These are phyloP conservation scores for Xyrauchen texanus DNA, from an alignment of 2,113 vertebrate species.

Conservation along the genomic window DNA sequence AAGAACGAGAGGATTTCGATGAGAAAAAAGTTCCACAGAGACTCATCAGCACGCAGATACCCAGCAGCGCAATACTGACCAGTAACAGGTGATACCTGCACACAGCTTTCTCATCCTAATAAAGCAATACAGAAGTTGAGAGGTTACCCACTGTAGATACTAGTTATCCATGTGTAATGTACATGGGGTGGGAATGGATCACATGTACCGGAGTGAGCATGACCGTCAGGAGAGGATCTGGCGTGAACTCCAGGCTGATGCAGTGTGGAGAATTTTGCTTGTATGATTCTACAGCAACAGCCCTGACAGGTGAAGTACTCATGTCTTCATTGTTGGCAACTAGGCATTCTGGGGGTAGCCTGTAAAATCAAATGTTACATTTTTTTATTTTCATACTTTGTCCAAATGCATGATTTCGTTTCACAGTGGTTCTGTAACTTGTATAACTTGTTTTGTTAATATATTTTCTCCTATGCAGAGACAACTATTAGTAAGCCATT, in stretches of 20 bases:
- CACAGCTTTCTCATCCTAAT: slow-evolving; percentile 67
- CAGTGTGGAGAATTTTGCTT: slow-evolving; percentile 57
- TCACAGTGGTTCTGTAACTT: no score
- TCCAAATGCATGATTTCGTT: no score
- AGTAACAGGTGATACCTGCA: slow-evolving; percentile 69
- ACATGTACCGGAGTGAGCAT: slow-evolving; percentile 72
- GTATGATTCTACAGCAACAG: slow-evolving; percentile 48
- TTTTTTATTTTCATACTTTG: no score
- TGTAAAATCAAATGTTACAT: slow-evolving; percentile 41
- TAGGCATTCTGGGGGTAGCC: slow-evolving; percentile 66
- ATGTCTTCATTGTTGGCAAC: slow-evolving; percentile 41
- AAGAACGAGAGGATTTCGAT: slow-evolving; percentile 35
- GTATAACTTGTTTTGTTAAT: no score
- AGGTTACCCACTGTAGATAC: no score
- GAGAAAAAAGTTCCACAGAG: slow-evolving; percentile 60
- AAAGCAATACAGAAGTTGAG: slow-evolving; percentile 7
- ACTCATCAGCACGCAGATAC: slow-evolving; percentile 69
- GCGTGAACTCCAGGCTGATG: slow-evolving; percentile 62
- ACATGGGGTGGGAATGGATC: not conserved
- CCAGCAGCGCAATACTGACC: slow-evolving; percentile 65
- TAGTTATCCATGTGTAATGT: no score
- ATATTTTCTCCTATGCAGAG: no score
- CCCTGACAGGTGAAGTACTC: slow-evolving; percentile 43
- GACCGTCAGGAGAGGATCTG: slow-evolving; percentile 69
- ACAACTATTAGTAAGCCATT: no score